phyloP scores from a whole-genome alignment of 1,140 invertebrate genomes.

The Drosophila chauvacae region DNA sequence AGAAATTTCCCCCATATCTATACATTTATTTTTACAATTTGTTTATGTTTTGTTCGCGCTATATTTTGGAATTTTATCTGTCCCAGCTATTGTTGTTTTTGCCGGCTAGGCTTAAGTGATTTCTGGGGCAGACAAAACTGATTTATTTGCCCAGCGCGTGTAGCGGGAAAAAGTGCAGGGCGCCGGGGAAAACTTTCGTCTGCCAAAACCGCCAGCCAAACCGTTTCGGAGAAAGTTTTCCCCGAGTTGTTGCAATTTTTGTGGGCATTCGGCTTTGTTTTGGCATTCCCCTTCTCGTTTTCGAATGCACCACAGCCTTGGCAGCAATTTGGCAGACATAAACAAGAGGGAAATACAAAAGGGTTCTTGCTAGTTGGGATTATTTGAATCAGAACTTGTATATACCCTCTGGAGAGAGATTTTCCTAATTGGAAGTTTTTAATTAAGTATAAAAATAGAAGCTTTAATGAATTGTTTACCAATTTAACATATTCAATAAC shows the following conservation, averaged over 20 bases:
- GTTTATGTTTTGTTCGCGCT: constrained; percentile 46
- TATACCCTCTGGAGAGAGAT: not conserved
- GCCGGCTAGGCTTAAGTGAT: constrained; percentile 48
- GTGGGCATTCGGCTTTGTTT: constrained; percentile 35
- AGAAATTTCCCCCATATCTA: constrained; percentile 11
- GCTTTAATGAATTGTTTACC: no score
- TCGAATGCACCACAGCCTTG: constrained; percentile 61
- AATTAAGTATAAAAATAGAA: not conserved
- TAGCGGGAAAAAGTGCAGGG: not conserved
- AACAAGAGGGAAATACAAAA: constrained; percentile 49
- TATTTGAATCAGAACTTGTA: not conserved
- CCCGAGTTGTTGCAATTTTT: constrained; percentile 58
- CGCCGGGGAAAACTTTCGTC: constrained; percentile 30
- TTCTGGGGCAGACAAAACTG: constrained; percentile 37
- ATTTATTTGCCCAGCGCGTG: constrained; percentile 45
- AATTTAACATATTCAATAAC: not conserved
- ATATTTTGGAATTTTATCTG: constrained; percentile 40
- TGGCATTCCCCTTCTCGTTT: constrained; percentile 22
- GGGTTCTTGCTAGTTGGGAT: not conserved
- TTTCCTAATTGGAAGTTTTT: not conserved
- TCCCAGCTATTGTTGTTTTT: constrained; percentile 20
- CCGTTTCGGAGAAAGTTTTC: constrained; percentile 57
- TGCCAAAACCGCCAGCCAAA: constrained; percentile 58
- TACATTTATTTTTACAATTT: constrained; percentile 64
- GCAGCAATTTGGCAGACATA: constrained; percentile 76